Percentiles rank a stretch among this genome's conserved stretches.
These are phyloP conservation scores for Strigamia transsilvanica DNA, from an alignment of 2,888 invertebrate species.

Conservation along the genomic window DNA sequence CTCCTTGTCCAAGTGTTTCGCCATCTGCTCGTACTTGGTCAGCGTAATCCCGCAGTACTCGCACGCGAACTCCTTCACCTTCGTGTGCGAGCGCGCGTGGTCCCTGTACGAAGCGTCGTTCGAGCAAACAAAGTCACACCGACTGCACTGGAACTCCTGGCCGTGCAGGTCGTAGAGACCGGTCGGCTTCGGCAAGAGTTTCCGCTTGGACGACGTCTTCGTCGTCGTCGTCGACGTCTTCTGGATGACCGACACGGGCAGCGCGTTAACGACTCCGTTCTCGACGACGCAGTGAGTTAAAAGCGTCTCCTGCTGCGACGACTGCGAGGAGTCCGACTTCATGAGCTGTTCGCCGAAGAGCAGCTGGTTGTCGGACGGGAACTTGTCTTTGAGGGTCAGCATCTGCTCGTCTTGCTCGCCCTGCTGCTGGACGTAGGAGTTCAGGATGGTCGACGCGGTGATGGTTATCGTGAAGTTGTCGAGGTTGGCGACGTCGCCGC, in stretches of 20 bases:
- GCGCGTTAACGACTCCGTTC: not conserved
- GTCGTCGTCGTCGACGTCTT: conserved; percentile 5
- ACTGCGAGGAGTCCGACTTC: not conserved
- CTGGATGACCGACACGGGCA: not conserved
- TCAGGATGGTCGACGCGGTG: not conserved
- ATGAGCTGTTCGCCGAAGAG: not conserved
- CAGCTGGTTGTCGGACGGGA: not conserved
- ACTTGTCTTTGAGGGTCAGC: no score
- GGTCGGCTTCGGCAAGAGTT: conserved; percentile 27
- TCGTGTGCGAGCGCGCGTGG: conserved; percentile 50
- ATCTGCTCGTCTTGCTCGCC: not conserved
- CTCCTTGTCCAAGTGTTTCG: conserved; percentile 53
- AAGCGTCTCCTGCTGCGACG: not conserved
- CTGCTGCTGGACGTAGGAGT: conserved; percentile 50
- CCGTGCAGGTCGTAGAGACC: not conserved
- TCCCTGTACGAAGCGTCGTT: conserved; percentile 52
- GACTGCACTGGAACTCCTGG: conserved; percentile 37
- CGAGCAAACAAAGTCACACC: conserved; percentile 41
- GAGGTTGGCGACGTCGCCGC: not conserved
- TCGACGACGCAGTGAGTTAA: not conserved
- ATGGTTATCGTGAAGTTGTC: not conserved
- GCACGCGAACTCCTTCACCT: conserved; percentile 50
- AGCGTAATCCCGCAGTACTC: conserved; percentile 53
- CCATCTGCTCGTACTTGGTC: conserved; percentile 51
- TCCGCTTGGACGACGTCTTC: conserved; percentile 24